Percentiles rank a stretch among this genome's conserved stretches.
These are phyloP conservation scores for Papilio machaon DNA, from an alignment of 1,140 invertebrate genomes.

Conservation along the genomic window DNA sequence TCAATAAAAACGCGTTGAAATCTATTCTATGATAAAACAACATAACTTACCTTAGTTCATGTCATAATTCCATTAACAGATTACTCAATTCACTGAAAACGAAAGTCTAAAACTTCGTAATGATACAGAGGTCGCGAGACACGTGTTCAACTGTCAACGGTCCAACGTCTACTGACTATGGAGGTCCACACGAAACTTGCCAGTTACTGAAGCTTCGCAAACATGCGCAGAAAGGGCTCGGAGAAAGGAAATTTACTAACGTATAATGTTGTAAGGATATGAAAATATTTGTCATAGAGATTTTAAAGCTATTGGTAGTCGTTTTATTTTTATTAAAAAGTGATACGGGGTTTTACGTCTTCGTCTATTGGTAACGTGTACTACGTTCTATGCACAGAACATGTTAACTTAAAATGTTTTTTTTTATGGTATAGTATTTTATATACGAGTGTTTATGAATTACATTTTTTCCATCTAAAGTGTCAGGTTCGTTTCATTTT, in stretches of 20 bases:
- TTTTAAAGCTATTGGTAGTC: too few relatives aligned
- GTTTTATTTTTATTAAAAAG: too few relatives aligned
- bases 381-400: too few relatives aligned
- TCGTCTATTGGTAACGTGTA: too few relatives aligned
- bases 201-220: slow-evolving; percentile 22
- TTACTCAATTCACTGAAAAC: slow-evolving; percentile 28
- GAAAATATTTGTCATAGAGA: neutral
- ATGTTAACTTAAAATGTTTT: too few relatives aligned
- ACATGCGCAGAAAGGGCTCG: slow-evolving; percentile 30
- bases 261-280: slow-evolving; percentile 12
- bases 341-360: neutral
- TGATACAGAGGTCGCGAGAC: neutral
- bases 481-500: too few relatives aligned
- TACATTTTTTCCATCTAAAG: too few relatives aligned
- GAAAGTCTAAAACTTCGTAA: slow-evolving; percentile 31
- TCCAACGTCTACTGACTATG: slow-evolving; percentile 22
- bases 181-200: slow-evolving; percentile 25
- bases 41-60: neutral
- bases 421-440: too few relatives aligned
- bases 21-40: neutral
- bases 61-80: slow-evolving; percentile 27
- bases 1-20: neutral
- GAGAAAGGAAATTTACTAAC: neutral
- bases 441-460: too few relatives aligned
- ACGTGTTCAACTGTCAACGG: neutral